Evolutionary conservation across 2,797 vertebrate genomes (phyloP).

Genomic region (Cetoscarus ocellatus): DNA sequence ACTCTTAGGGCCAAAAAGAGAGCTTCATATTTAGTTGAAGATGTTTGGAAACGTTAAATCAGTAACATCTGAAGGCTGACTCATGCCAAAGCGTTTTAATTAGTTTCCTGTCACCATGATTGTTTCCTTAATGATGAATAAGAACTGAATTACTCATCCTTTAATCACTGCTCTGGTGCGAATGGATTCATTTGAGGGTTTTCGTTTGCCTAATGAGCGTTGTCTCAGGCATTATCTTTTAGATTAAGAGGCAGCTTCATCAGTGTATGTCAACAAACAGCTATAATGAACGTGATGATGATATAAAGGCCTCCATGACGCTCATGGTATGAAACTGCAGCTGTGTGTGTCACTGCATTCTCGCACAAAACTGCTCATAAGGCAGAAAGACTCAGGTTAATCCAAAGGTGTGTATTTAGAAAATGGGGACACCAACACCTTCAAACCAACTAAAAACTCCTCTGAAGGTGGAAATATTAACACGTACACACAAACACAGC

Average conservation of each 20-base stretch:
- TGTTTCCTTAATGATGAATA: conserved; percentile 27
- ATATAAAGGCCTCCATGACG: conserved; percentile 8
- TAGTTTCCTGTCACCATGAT: conserved; percentile 7
- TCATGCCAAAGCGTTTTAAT: conserved; percentile 26
- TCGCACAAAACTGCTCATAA: not conserved
- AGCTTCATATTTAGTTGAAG: too few relatives aligned
- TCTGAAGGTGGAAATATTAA: not conserved
- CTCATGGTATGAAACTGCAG: conserved; percentile 15
- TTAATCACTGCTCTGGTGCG: conserved; percentile 38
- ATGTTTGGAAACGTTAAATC: not conserved
- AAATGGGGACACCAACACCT: conserved; percentile 7
- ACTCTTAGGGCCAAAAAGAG: too few relatives aligned
- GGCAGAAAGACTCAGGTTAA: not conserved
- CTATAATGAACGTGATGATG: conserved; percentile 18
- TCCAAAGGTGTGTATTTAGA: conserved; percentile 3
- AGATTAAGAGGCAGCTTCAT: conserved; percentile 45
- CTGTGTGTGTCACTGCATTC: conserved; percentile 1
- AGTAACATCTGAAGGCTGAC: conserved; percentile 18
- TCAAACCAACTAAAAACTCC: not conserved
- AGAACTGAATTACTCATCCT: conserved; percentile 32
- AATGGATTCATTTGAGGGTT: conserved; percentile 43
- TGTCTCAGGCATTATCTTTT: conserved; percentile 32
- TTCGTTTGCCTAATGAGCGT: conserved; percentile 32
- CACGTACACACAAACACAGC: not conserved
- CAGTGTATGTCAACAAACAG: conserved; percentile 27